phyloP scores from a whole-genome alignment of 92 coral and sea anemone genomes.

The Epizoanthus rinbou region DNA sequence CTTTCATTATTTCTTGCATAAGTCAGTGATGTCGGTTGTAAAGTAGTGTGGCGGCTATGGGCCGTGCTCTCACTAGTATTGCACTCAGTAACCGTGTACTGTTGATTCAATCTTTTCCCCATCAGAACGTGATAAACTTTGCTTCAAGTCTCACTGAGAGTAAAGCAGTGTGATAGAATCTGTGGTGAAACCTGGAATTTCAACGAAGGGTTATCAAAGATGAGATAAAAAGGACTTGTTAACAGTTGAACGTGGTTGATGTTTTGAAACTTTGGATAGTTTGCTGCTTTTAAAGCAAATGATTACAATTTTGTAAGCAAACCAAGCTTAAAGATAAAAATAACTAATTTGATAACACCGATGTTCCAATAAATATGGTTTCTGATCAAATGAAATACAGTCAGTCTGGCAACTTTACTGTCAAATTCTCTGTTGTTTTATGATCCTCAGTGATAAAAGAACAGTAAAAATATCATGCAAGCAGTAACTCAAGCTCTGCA shows the following conservation, averaged over 20 bases:
- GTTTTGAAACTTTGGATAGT: not conserved
- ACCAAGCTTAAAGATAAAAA: constrained; percentile 13
- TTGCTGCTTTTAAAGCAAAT: not conserved
- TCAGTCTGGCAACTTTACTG: not conserved
- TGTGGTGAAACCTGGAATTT: constrained; percentile 10
- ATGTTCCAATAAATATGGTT: not conserved
- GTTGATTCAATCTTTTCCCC: constrained; percentile 25
- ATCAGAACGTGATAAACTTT: constrained; percentile 19
- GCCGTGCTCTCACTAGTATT: not conserved
- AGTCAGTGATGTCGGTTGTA: constrained; percentile 30
- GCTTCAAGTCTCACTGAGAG: constrained; percentile 17
- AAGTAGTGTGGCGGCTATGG: constrained; percentile 22
- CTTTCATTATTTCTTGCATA: constrained; percentile 9
- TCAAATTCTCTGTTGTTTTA: constrained; percentile 8
- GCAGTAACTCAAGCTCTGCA: constrained; percentile 22
- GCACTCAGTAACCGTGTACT: not conserved
- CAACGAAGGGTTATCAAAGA: constrained; percentile 7
- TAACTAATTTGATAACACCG: not conserved
- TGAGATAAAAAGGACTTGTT: constrained; percentile 15
- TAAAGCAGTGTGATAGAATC: constrained; percentile 10
- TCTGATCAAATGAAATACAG: not conserved
- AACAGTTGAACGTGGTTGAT: not conserved
- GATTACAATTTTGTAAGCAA: not conserved
- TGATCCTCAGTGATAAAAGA: constrained; percentile 44
- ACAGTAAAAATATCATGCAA: constrained; percentile 11